Base-by-base conservation (phyloP, 2,113 vertebrate genomes). In the Mungos mungo region DNA sequence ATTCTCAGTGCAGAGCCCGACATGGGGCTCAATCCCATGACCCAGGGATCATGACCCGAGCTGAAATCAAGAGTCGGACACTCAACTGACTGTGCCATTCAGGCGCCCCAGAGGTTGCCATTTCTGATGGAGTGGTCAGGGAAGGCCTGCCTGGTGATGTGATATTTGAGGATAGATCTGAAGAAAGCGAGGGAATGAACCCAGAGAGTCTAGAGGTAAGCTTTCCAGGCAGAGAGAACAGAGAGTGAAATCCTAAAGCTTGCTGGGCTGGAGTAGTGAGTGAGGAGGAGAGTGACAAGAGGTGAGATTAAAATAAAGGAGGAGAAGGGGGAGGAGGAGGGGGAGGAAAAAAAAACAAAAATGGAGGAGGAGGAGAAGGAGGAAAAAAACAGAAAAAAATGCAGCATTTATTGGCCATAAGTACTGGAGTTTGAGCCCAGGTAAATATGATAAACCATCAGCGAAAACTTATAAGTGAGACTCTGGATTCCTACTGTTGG, bases 81-180 rank as follows among this genome's bases (percentile, higher is more conserved):
- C 57, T 60, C 21, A 60, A 60, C 21, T 8, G 21, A 60, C 57
- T 7, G 21, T 3, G 57, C 57, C 21, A 60, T 60, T 60, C 57
- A 60, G 57, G 21, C 57, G 8, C 21, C 21, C 57, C 21, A 23
- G 57, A 60, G 10, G 16, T 50, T 93, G 45, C 60, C 85, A 16
- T 88, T 96, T 97, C 77, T 54, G 52, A 93, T 31, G 85, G 35
- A 71, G 33, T 93, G 80, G 45, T 71, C 41, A 83, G 33, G 57
- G 25, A 89, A 94, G 12, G 33, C 41, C 27, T n/a, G 13, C 41
- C 71, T 81, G 63, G 72, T 33, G 80, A 94, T 80, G 94, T 71
- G 76, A 45, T 80, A 69, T 91, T 83, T 95, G 86, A 96, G 33
- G 66, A 83, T 4, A 84, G 14, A 86, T 47, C n/a, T 89, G 83